Conservation (phyloP, 2,797 vertebrate species). For the Onychomys torridus region DNA sequence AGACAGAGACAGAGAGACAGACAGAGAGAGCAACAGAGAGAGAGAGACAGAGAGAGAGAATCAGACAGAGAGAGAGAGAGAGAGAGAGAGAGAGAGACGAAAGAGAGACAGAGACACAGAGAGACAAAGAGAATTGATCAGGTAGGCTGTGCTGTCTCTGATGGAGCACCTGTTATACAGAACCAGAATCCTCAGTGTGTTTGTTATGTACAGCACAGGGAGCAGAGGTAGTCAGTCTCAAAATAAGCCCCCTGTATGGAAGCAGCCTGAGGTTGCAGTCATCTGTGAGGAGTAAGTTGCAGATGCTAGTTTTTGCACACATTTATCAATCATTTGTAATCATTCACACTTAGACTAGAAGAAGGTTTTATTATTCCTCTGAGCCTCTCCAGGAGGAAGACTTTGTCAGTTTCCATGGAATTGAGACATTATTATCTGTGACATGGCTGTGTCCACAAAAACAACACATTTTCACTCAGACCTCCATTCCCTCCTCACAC, state of each 20-base stretch:
- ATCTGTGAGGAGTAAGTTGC: no score
- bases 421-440: neutral
- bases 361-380: neutral
- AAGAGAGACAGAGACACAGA: no score
- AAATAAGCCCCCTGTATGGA: neutral
- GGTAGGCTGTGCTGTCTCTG: neutral
- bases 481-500: neutral
- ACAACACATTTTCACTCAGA: neutral
- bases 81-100: no score
- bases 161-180: neutral
- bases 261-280: no score
- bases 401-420: neutral
- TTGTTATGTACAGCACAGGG: neutral
- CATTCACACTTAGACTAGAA: neutral
- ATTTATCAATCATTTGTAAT: neutral
- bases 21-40: no score
- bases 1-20: no score
- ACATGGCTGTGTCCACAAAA: neutral
- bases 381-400: neutral
- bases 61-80: no score
- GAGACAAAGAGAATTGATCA: neutral
- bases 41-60: no score
- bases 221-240: neutral
- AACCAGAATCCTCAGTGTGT: neutral
- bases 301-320: neutral